phyloP scores from a whole-genome alignment of 2,113 vertebrate species.

The Eudyptes chrysolophus region DNA sequence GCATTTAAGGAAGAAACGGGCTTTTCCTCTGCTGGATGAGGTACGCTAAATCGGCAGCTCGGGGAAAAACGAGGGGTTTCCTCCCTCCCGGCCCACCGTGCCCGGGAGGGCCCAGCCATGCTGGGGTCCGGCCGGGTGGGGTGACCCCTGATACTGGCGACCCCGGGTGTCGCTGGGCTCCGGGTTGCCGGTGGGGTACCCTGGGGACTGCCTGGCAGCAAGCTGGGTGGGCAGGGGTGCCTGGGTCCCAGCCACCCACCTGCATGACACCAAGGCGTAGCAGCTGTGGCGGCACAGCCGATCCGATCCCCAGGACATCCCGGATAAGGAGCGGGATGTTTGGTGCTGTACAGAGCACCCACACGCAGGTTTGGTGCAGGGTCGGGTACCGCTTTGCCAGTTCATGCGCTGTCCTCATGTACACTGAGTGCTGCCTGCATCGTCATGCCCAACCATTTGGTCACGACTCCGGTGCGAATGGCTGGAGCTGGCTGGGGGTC shows the following conservation, averaged over 20 bases:
- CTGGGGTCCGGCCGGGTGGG: not conserved
- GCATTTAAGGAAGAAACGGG: not conserved
- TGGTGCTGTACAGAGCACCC: not conserved
- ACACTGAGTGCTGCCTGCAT: fast-evolving
- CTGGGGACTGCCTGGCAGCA: not conserved
- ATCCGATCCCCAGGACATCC: not conserved
- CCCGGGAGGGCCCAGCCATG: not conserved
- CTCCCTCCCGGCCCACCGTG: not conserved
- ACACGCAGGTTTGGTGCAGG: fast-evolving
- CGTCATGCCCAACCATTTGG: fast-evolving
- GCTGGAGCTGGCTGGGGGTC: fast-evolving
- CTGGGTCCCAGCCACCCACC: not conserved
- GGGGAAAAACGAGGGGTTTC: not conserved
- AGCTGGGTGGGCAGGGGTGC: not conserved
- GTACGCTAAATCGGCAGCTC: fast-evolving
- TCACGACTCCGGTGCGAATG: fast-evolving
- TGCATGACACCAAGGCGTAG: no score
- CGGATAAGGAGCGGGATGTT: not conserved
- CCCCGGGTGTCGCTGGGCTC: not conserved
- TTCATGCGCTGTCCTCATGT: fast-evolving
- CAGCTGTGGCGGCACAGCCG: fast-evolving
- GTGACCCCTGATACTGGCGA: not conserved
- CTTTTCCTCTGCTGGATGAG: not conserved
- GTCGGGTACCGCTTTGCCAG: not conserved
- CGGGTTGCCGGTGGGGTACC: not conserved